A percentile compares a stretch with the other conserved stretches of the same genome.
Conservation (phyloP, 2,797 vertebrate genomes). For the Clarias platycephalus region DNA sequence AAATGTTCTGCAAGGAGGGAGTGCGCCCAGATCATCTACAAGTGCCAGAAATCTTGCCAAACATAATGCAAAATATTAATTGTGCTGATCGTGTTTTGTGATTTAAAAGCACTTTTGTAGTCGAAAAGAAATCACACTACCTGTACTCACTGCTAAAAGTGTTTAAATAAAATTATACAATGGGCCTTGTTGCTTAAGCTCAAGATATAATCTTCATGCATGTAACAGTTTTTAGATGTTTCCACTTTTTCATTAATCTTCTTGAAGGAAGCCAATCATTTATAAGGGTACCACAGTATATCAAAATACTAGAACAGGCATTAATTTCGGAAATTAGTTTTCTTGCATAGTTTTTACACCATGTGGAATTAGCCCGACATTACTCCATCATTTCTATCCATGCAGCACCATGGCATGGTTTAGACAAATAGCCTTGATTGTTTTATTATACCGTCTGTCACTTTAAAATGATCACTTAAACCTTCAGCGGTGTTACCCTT, state of each 20-base stretch:
- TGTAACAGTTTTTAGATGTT: neutral
- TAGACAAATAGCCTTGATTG: conserved; percentile 11
- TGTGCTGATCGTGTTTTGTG: neutral
- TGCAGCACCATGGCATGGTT: conserved; percentile 51
- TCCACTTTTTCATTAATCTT: neutral
- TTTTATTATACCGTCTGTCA: neutral
- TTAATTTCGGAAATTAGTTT: conserved; percentile 36
- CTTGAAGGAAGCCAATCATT: neutral
- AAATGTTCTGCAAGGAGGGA: neutral
- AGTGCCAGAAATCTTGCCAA: neutral
- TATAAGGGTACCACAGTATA: neutral
- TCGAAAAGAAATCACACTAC: neutral
- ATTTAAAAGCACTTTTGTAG: neutral
- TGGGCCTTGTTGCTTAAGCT: neutral
- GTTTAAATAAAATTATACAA: neutral
- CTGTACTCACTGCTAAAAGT: neutral
- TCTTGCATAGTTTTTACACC: conserved; percentile 78
- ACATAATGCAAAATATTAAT: neutral
- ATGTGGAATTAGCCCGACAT: conserved; percentile 63
- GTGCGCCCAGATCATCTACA: neutral
- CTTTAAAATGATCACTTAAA: neutral
- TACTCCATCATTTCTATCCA: conserved; percentile 46
- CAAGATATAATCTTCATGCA: neutral
- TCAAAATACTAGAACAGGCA: conserved; percentile 5
- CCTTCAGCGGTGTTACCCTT: neutral